Conservation (phyloP, 2,797 vertebrate species). For the Chelidonichthys spinosus region DNA sequence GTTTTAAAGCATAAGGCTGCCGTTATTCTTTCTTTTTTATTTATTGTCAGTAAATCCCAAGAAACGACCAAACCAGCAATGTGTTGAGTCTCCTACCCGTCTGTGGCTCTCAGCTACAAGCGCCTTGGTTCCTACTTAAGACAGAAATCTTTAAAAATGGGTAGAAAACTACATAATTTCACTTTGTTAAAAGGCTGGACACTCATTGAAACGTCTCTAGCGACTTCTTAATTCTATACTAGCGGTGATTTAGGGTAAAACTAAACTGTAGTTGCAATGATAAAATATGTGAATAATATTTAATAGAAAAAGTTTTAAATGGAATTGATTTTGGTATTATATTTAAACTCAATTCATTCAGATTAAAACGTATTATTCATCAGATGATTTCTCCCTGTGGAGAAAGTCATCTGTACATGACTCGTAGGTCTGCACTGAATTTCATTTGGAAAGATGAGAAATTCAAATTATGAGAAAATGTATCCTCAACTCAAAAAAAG, state of each 20-base stretch:
- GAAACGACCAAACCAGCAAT: conserved; percentile 9
- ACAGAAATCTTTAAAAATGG: neutral
- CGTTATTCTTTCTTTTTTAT: neutral
- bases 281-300: neutral
- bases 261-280: neutral
- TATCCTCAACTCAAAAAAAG: neutral
- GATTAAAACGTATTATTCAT: neutral
- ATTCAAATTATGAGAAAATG: neutral
- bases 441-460: neutral
- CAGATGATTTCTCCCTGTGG: neutral
- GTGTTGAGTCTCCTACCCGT: neutral
- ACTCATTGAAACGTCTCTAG: neutral
- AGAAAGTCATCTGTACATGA: neutral
- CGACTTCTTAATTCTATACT: neutral
- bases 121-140: neutral
- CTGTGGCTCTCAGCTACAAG: neutral
- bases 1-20: neutral
- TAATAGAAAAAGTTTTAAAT: neutral
- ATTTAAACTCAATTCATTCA: neutral
- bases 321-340: neutral
- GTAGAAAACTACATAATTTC: neutral
- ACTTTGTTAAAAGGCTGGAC: neutral
- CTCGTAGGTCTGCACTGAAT: neutral
- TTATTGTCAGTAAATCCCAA: neutral
- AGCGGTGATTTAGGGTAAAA: too few species aligned